These are phyloP conservation scores for Leptonema lineaticorne DNA, from an alignment of 1,140 invertebrate genomes.

Conservation along the genomic window DNA sequence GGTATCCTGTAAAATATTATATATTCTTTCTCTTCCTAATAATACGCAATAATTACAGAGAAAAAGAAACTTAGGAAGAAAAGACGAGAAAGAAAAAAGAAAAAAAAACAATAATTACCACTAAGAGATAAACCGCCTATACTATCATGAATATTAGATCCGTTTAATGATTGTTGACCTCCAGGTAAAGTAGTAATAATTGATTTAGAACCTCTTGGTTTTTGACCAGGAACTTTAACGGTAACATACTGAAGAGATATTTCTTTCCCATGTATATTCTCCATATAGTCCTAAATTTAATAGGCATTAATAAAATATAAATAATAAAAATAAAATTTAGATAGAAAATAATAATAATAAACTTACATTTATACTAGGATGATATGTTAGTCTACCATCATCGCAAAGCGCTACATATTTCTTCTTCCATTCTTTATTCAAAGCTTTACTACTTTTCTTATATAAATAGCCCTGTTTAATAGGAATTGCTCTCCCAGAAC, in stretches of 20 bases:
- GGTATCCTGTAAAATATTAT: constrained; percentile 49
- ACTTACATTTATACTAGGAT: constrained; percentile 90
- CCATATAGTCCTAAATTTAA: constrained; percentile 88
- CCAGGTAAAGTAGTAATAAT: constrained; percentile 66
- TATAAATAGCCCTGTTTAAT: constrained; percentile 96
- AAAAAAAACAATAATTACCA: constrained; percentile 42
- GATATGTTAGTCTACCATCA: constrained; percentile 92
- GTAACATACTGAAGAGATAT: constrained; percentile 95
- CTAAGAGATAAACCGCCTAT: constrained; percentile 63
- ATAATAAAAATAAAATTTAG: constrained; percentile 8
- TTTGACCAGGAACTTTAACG: constrained; percentile 95
- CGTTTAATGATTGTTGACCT: constrained; percentile 53
- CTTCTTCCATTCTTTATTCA: constrained; percentile 99
- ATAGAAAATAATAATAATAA: constrained; percentile 18
- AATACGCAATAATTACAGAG: constrained; percentile 4
- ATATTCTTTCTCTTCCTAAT: constrained; percentile 11
- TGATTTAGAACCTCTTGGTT: constrained; percentile 85
- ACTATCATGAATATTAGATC: constrained; percentile 62
- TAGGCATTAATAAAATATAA: constrained; percentile 19
- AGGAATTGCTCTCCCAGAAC: constrained; percentile 92
- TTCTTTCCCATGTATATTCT: constrained; percentile 95
- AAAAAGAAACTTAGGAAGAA: not conserved
- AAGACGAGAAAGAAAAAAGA: constrained; percentile 12
- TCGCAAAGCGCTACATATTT: constrained; percentile 97
- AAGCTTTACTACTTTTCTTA: constrained; percentile 91